Evolutionary conservation across 2,888 invertebrate genomes (phyloP).

Genomic region (Volucella zonaria): DNA sequence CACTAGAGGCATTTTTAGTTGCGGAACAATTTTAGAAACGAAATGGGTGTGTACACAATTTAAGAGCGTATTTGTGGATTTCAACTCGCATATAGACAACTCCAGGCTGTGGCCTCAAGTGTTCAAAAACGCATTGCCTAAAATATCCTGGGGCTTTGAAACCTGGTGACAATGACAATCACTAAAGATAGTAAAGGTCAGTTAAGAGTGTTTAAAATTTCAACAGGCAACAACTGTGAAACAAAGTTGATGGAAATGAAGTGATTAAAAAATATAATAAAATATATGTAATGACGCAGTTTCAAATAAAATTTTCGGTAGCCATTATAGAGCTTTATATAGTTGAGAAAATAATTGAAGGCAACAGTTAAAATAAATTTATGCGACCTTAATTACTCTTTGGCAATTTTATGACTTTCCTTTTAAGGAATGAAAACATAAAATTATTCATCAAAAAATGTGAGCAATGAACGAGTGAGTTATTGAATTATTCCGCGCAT

Average conservation of each 20-base stretch:
- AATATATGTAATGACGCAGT: no score
- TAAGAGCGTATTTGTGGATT: background rate
- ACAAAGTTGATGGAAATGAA: background rate
- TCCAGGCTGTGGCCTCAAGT: background rate
- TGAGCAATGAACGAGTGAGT: no score
- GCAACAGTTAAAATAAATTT: no score
- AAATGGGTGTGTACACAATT: conserved; percentile 12
- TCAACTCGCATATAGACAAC: background rate
- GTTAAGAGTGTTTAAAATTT: background rate
- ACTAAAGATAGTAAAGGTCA: conserved; percentile 29
- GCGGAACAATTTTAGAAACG: conserved; percentile 9
- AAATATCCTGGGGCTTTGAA: background rate
- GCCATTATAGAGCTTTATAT: no score
- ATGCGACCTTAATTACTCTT: no score
- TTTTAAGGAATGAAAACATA: no score
- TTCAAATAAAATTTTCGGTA: no score
- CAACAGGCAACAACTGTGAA: background rate
- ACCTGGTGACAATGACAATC: conserved; percentile 4
- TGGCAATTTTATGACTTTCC: no score
- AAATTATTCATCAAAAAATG: no score
- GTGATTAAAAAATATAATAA: no score
- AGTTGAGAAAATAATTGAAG: no score
- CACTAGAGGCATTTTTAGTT: conserved; percentile 30
- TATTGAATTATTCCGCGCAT: no score
- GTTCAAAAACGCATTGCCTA: background rate